Percentiles rank a stretch among this genome's conserved stretches.
These are phyloP conservation scores for Pachycephala philippinensis DNA, from an alignment of 2,113 vertebrate genomes.

Conservation along the genomic window DNA sequence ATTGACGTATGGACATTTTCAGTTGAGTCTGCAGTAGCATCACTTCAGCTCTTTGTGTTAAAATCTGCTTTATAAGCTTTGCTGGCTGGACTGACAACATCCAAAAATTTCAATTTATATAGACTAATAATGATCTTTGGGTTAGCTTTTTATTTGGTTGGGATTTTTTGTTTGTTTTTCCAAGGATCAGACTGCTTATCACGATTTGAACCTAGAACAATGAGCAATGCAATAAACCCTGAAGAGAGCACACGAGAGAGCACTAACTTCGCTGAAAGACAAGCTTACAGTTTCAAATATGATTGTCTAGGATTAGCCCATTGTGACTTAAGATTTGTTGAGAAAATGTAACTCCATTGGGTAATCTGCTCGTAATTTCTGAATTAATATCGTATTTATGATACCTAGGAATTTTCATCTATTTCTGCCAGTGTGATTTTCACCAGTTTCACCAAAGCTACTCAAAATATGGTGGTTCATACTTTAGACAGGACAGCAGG, in stretches of 20 bases:
- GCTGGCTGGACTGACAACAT: background rate
- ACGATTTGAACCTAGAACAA: background rate
- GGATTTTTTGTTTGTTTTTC: background rate
- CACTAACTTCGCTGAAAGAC: background rate
- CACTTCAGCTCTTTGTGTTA: background rate
- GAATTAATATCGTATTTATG: background rate
- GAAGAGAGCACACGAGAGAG: background rate
- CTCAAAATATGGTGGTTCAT: background rate
- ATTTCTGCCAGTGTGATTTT: background rate
- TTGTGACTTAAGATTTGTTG: background rate
- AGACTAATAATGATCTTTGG: background rate
- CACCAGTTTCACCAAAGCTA: background rate
- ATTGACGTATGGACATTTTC: fast-evolving
- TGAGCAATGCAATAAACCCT: background rate
- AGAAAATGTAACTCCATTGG: background rate
- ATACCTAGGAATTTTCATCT: background rate
- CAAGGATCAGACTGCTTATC: background rate
- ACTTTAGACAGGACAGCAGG: background rate
- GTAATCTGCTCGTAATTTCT: background rate
- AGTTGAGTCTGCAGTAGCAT: background rate
- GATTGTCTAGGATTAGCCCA: background rate
- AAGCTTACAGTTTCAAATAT: background rate
- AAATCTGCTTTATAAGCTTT: background rate
- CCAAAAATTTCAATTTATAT: background rate
- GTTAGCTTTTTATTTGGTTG: background rate